Evolutionary conservation across 2,888 invertebrate genomes (phyloP).

Genomic region (Zygaena filipendulae): DNA sequence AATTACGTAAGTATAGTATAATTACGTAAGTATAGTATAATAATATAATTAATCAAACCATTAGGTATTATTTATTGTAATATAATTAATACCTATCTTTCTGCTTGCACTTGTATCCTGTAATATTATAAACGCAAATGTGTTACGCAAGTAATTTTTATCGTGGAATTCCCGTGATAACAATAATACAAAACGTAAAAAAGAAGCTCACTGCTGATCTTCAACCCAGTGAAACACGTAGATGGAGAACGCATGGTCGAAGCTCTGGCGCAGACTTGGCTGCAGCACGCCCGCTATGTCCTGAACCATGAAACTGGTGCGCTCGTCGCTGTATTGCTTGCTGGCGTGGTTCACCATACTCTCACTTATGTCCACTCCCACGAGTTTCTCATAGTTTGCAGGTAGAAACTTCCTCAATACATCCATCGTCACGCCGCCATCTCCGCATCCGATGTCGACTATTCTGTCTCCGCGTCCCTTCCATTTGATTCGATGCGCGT

Average conservation of each 20-base stretch:
- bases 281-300: constrained; percentile 5
- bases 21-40: no score
- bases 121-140: no score
- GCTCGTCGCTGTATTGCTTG: constrained; percentile 2
- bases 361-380: constrained; percentile 6
- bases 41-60: no score
- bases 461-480: background rate
- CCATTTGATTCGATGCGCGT: no score
- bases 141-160: no score
- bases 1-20: no score
- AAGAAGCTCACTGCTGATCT: no score
- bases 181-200: no score
- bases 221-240: constrained; percentile 10
- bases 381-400: background rate
- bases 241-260: constrained; percentile 10
- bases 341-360: constrained; percentile 6
- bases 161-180: no score
- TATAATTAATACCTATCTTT: no score
- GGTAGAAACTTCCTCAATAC: background rate
- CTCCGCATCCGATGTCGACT: background rate
- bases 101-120: no score
- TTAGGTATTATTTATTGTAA: no score
- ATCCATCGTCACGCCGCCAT: background rate
- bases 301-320: constrained; percentile 2
- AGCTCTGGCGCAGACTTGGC: constrained; percentile 1